phyloP scores from a whole-genome alignment of 2,113 vertebrate species.

The Pongo abelii region DNA sequence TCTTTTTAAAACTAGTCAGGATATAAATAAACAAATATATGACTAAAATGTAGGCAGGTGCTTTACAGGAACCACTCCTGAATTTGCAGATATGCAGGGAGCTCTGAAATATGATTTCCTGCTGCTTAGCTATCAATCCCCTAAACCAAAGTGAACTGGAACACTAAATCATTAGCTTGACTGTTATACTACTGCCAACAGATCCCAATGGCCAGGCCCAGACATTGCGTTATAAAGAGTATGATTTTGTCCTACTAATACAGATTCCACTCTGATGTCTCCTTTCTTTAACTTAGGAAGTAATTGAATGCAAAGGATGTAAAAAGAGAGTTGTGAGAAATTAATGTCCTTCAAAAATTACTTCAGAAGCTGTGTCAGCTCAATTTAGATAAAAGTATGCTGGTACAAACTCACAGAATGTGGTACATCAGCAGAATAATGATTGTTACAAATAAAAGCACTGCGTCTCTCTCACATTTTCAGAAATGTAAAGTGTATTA shows the following conservation, averaged over 20 bases:
- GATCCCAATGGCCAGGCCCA: neutral
- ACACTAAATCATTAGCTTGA: neutral
- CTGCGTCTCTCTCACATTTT: neutral
- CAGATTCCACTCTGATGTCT: neutral
- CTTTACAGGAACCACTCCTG: neutral
- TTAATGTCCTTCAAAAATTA: conserved; percentile 58
- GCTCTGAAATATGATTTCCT: neutral
- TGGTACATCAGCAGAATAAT: conserved; percentile 38
- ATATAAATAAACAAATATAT: neutral
- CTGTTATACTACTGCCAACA: neutral
- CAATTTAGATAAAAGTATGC: conserved; percentile 45
- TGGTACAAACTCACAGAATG: neutral
- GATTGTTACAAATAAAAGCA: conserved; percentile 27
- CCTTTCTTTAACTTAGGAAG: conserved; percentile 49
- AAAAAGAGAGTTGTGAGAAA: conserved; percentile 50
- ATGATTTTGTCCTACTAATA: neutral
- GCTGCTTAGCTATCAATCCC: neutral
- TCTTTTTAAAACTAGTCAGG: neutral
- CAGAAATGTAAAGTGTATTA: conserved; percentile 44
- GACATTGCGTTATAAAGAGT: neutral
- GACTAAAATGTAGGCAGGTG: neutral
- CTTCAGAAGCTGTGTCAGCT: conserved; percentile 65
- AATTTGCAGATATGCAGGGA: neutral
- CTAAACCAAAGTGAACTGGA: neutral
- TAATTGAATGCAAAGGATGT: conserved; percentile 54